These are phyloP conservation scores for Crematogaster levior DNA, from an alignment of 2,888 invertebrate genomes.

Conservation along the genomic window DNA sequence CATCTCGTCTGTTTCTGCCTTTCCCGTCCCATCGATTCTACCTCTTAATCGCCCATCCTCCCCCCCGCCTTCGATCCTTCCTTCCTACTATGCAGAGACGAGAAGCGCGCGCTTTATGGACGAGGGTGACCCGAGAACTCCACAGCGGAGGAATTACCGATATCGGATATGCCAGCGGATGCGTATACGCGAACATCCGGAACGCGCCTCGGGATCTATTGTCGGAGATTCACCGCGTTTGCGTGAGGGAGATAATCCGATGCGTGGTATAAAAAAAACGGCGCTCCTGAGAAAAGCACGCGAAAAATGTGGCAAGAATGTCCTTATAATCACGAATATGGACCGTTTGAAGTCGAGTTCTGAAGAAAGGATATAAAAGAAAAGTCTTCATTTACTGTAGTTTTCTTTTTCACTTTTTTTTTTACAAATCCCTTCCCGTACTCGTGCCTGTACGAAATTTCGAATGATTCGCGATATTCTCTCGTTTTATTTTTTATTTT, in stretches of 20 bases:
- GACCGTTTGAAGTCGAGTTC: neutral
- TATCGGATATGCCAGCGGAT: conserved; percentile 69
- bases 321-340: neutral
- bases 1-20: conserved; percentile 67
- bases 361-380: neutral
- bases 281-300: neutral
- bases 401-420: neutral
- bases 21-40: conserved; percentile 61
- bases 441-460: neutral
- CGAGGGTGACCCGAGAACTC: conserved; percentile 73
- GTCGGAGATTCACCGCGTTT: neutral
- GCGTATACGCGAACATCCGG: conserved; percentile 27
- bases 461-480: conserved; percentile 34
- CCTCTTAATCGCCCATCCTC: conserved; percentile 42
- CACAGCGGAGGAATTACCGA: conserved; percentile 76
- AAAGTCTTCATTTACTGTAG: neutral
- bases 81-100: conserved; percentile 36
- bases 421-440: neutral
- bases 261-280: neutral
- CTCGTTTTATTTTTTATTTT: conserved; percentile 38
- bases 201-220: conserved; percentile 27
- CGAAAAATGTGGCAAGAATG: neutral
- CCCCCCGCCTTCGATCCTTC: neutral
- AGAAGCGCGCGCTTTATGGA: conserved; percentile 69
- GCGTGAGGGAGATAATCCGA: conserved; percentile 28